Percentiles rank a stretch among this genome's conserved stretches.
These are phyloP conservation scores for Pelodiscus sinensis DNA, from an alignment of 2,113 vertebrate species.

Conservation along the genomic window DNA sequence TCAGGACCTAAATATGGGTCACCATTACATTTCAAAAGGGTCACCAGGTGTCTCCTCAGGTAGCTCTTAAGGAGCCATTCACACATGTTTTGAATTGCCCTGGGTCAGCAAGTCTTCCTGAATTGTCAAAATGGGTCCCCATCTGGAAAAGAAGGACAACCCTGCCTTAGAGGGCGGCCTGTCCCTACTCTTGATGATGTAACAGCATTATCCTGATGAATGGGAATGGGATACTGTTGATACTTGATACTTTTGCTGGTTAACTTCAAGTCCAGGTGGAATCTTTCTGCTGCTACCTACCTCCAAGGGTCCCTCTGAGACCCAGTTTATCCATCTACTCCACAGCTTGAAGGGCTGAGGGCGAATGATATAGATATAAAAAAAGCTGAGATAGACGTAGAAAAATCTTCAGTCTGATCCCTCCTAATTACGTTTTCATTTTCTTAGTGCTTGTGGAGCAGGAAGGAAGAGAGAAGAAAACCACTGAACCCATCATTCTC, in stretches of 20 bases:
- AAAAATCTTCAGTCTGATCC: not conserved
- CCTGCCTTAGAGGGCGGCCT: not conserved
- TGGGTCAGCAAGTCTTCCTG: too few species aligned
- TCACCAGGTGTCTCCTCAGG: too few species aligned
- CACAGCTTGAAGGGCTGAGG: not conserved
- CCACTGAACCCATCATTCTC: not conserved
- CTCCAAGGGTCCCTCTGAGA: not conserved
- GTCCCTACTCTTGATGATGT: not conserved
- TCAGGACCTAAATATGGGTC: too few species aligned
- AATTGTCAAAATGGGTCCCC: too few species aligned
- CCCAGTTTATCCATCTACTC: not conserved
- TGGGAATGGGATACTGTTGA: not conserved
- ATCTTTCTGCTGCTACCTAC: not conserved
- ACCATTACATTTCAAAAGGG: too few species aligned
- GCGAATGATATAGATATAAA: not conserved
- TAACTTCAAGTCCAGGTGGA: constrained; percentile 3
- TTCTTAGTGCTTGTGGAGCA: not conserved
- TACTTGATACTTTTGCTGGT: not conserved
- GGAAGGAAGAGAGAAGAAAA: not conserved
- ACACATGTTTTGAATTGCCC: too few species aligned
- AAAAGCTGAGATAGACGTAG: not conserved
- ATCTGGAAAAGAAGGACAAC: too few species aligned
- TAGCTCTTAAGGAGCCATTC: too few species aligned
- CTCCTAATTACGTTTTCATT: not conserved
- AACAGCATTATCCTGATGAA: not conserved